Evolutionary conservation across 2,888 invertebrate genomes (phyloP).

Genomic region (Melolontha melolontha): DNA sequence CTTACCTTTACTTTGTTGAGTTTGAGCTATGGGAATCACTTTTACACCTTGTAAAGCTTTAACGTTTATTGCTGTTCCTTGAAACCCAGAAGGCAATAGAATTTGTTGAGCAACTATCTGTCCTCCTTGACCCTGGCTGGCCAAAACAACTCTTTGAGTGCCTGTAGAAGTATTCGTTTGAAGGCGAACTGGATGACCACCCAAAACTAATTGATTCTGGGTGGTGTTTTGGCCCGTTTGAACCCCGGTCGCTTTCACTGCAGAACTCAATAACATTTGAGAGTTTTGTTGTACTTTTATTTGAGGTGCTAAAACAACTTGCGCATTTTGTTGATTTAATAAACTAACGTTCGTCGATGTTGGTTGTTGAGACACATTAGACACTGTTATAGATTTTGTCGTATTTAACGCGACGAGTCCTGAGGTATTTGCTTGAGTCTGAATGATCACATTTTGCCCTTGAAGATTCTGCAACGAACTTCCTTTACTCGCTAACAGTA

Average conservation of each 20-base stretch:
- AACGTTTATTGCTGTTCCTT: conserved; percentile 71
- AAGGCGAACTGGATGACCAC: conserved; percentile 62
- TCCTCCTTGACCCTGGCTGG: conserved; percentile 68
- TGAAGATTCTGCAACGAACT: conserved; percentile 62
- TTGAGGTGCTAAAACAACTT: conserved; percentile 61
- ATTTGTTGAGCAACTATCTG: conserved; percentile 70
- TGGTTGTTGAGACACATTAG: conserved; percentile 44
- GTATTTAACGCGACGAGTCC: conserved; percentile 50
- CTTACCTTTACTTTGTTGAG: conserved; percentile 62
- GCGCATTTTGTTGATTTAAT: conserved; percentile 58
- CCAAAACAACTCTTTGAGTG: conserved; percentile 67
- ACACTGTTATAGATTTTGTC: conserved; percentile 43
- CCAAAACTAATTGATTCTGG: conserved; percentile 61
- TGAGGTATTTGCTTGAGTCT: conserved; percentile 57
- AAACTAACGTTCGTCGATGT: conserved; percentile 55
- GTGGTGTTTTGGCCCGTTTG: conserved; percentile 48
- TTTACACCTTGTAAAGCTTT: conserved; percentile 74
- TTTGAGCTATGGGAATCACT: conserved; percentile 70
- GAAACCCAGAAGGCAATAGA: conserved; percentile 72
- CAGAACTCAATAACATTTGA: conserved; percentile 60
- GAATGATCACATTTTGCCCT: conserved; percentile 66
- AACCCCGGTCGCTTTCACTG: conserved; percentile 50
- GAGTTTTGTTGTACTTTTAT: conserved; percentile 61
- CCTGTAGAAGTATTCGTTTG: conserved; percentile 57
- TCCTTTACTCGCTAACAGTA: conserved; percentile 68